Percentiles rank a stretch among this genome's conserved stretches.
These are phyloP conservation scores for Anneissia japonica DNA, from an alignment of 35 echinoderm and acorn worm genomes.

Conservation along the genomic window DNA sequence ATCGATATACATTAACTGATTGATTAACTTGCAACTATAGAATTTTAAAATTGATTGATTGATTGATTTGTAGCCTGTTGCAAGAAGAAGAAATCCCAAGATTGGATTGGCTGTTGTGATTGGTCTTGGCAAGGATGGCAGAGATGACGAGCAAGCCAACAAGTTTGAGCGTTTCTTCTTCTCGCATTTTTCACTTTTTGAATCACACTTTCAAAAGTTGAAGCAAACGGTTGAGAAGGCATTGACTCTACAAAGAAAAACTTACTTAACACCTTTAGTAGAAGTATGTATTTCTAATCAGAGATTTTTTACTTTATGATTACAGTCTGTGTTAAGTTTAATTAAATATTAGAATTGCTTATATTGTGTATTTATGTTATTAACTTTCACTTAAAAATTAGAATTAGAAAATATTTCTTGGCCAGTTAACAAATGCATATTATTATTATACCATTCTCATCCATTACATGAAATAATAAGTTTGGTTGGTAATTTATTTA, in stretches of 20 bases:
- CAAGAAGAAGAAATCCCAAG: conserved; percentile 70
- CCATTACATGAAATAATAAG: too few species aligned
- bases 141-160: conserved; percentile 3
- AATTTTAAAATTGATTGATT: background rate
- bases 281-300: conserved; percentile 54
- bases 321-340: too few species aligned
- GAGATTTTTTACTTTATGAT: too few species aligned
- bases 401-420: too few species aligned
- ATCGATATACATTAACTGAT: too few species aligned
- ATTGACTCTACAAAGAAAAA: conserved; percentile 50
- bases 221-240: conserved; percentile 56
- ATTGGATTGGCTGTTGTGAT: conserved; percentile 80
- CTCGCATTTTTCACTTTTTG: conserved; percentile 89
- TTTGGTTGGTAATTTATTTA: too few species aligned
- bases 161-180: conserved; percentile 92
- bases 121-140: conserved; percentile 38
- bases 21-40: too few species aligned
- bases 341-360: too few species aligned
- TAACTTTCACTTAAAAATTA: too few species aligned
- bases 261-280: conserved; percentile 46
- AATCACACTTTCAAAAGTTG: conserved; percentile 71
- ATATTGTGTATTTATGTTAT: too few species aligned
- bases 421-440: too few species aligned
- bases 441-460: too few species aligned
- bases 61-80: background rate